These are phyloP conservation scores for Contarinia nasturtii DNA, from an alignment of 1,140 invertebrate species.

Conservation along the genomic window DNA sequence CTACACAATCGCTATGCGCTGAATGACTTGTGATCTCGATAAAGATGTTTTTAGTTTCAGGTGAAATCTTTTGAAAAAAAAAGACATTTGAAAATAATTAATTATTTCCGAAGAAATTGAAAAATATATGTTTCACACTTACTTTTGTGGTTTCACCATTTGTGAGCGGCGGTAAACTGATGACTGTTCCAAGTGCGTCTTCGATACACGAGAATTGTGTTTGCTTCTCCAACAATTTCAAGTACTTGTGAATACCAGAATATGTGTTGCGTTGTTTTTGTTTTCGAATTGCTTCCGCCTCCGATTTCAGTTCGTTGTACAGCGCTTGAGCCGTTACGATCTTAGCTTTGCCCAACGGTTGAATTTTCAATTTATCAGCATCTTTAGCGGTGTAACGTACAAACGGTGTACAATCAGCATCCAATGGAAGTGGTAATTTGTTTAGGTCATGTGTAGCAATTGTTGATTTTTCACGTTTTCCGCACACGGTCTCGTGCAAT, in stretches of 20 bases:
- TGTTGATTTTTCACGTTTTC: slow-evolving; percentile 55
- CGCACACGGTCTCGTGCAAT: slow-evolving; percentile 57
- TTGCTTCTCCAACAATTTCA: slow-evolving; percentile 59
- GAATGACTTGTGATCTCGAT: slow-evolving; percentile 57
- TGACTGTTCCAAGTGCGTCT: slow-evolving; percentile 37
- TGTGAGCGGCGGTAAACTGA: slow-evolving; percentile 70
- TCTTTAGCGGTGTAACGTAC: slow-evolving; percentile 41
- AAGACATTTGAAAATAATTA: slow-evolving; percentile 1
- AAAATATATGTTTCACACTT: no score
- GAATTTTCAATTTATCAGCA: slow-evolving; percentile 38
- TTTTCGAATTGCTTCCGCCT: slow-evolving; percentile 53
- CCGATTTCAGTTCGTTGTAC: slow-evolving; percentile 42
- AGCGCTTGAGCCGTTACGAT: slow-evolving; percentile 40
- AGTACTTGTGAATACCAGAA: slow-evolving; percentile 62
- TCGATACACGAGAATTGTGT: slow-evolving; percentile 46
- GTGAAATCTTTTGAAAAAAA: slow-evolving; percentile 31
- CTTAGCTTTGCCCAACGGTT: slow-evolving; percentile 39
- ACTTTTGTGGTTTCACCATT: slow-evolving; percentile 64
- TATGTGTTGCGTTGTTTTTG: slow-evolving; percentile 64
- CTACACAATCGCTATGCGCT: slow-evolving; percentile 44
- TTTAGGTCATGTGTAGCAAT: slow-evolving; percentile 65
- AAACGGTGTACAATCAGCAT: slow-evolving; percentile 27
- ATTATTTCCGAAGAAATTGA: no score
- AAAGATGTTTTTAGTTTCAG: slow-evolving; percentile 43
- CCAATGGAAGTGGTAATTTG: slow-evolving; percentile 24